A percentile compares a stretch with the other conserved stretches of the same genome.
Evolutionary conservation across 2,113 vertebrate genomes (phyloP).

Genomic region (Seriola aureovittata): DNA sequence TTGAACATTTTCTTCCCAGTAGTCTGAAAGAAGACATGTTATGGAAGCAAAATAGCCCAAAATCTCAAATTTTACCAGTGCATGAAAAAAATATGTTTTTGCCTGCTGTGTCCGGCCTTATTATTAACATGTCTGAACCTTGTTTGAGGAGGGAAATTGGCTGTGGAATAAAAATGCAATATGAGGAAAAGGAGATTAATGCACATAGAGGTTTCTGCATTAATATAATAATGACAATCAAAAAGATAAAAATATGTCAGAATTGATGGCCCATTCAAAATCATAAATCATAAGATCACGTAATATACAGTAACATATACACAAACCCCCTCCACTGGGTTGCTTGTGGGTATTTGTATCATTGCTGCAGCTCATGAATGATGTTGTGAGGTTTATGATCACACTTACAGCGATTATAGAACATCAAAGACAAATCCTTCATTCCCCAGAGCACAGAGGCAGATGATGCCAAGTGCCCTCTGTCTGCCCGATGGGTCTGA

Average conservation of each 20-base stretch:
- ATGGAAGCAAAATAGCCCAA: too few relatives aligned
- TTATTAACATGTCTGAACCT: not conserved
- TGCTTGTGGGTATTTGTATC: slow-evolving; percentile 39
- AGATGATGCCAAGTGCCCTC: slow-evolving; percentile 43
- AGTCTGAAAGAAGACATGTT: too few relatives aligned
- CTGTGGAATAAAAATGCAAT: not conserved
- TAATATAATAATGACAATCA: not conserved
- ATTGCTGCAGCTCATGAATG: slow-evolving; percentile 30
- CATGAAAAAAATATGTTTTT: too few relatives aligned
- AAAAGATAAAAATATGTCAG: not conserved
- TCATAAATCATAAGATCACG: not conserved
- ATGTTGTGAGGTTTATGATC: slow-evolving; percentile 49
- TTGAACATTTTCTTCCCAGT: too few relatives aligned
- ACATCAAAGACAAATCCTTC: slow-evolving; percentile 74
- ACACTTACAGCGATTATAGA: slow-evolving; percentile 59
- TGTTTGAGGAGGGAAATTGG: not conserved
- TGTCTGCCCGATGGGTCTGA: slow-evolving; percentile 35
- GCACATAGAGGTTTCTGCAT: not conserved
- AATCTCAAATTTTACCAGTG: too few relatives aligned
- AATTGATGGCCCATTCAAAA: not conserved
- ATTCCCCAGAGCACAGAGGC: slow-evolving; percentile 49
- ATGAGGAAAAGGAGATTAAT: not conserved
- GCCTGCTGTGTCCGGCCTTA: too few relatives aligned
- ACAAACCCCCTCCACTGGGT: not conserved
- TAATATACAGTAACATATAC: not conserved